Conservation (phyloP, 2,113 vertebrate species). For the Sialia sialis region DNA sequence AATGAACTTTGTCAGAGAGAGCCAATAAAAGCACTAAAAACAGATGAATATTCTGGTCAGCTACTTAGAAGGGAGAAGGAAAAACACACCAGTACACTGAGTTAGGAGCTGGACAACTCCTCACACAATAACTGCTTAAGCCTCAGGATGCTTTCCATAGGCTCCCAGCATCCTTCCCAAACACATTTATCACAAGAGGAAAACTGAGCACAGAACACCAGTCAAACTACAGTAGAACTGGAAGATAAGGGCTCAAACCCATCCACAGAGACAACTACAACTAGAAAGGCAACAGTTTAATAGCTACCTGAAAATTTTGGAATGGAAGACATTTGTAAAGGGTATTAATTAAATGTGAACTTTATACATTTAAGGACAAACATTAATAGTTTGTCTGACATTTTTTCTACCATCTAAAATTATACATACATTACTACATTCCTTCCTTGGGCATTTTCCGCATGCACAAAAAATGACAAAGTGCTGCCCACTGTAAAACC, state of each 20-base stretch:
- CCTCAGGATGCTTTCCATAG: not conserved
- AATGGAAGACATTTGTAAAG: not conserved
- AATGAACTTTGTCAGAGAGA: not conserved
- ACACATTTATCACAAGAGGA: not conserved
- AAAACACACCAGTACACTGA: not conserved
- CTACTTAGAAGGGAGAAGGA: not conserved
- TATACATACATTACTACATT: not conserved
- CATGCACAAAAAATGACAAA: not conserved
- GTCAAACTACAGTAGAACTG: not conserved
- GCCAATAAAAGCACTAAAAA: not conserved
- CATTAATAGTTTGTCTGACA: not conserved
- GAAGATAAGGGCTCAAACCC: not conserved
- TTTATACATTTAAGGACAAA: not conserved
- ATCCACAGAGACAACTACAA: not conserved
- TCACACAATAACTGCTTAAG: not conserved
- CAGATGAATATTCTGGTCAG: constrained; percentile 6
- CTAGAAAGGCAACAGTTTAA: not conserved
- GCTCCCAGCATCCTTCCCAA: not conserved
- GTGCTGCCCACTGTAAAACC: not conserved
- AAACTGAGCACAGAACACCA: not conserved
- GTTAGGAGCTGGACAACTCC: not conserved
- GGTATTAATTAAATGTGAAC: not conserved
- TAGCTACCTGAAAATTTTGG: not conserved
- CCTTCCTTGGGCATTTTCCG: not conserved
- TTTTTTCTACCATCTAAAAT: not conserved